Conservation (phyloP, 2,113 vertebrate species). For the Labeo rohita region DNA sequence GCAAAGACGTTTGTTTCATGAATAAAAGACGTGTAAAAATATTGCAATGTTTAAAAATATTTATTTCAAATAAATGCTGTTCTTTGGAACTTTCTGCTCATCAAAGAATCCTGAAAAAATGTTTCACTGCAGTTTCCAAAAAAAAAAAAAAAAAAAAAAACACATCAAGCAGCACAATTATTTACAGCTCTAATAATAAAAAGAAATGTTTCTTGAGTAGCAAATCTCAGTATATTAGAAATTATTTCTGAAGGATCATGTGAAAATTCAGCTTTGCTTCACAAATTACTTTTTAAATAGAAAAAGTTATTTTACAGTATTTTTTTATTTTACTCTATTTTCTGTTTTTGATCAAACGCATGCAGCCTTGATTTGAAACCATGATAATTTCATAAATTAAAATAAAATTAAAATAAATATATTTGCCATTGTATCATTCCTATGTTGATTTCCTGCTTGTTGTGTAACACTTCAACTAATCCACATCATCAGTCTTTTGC, state of each 20-base stretch:
- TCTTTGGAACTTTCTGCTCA: neutral
- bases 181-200: neutral
- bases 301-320: neutral
- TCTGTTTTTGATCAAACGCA: neutral
- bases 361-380: neutral
- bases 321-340: neutral
- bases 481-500: neutral
- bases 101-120: neutral
- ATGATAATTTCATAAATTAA: no score
- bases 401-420: no score
- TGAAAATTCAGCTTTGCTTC: neutral
- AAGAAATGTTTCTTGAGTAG: neutral
- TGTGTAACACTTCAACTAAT: slow-evolving; percentile 2
- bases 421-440: no score
- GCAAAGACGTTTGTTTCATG: no score
- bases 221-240: neutral
- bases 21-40: no score
- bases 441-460: neutral
- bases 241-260: neutral
- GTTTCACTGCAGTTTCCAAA: no score
- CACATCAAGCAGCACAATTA: no score
- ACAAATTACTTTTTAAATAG: neutral
- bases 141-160: no score
- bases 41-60: neutral
- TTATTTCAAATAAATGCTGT: neutral